These are phyloP conservation scores for Cryptocephalus moraei DNA, from an alignment of 2,888 invertebrate genomes.

Conservation along the genomic window DNA sequence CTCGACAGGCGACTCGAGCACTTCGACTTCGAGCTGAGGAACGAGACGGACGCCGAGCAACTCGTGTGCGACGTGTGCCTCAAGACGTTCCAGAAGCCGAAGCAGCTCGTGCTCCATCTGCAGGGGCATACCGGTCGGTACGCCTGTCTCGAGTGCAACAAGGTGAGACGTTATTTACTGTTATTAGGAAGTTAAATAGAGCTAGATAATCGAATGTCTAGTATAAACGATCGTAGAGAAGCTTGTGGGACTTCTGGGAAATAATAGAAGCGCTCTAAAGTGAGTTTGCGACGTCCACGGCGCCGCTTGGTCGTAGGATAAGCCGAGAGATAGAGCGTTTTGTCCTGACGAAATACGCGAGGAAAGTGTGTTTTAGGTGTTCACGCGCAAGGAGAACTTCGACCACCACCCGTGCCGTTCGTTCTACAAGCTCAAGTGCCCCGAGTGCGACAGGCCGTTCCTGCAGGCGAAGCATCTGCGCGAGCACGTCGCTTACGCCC, in stretches of 20 bases:
- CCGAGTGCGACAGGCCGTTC: constrained; percentile 32
- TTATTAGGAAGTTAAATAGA: too few species aligned
- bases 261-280: too few species aligned
- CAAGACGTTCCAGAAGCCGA: constrained; percentile 24
- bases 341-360: too few species aligned
- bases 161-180: too few species aligned
- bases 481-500: constrained; percentile 34
- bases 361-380: constrained; percentile 35
- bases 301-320: too few species aligned
- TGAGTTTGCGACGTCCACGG: too few species aligned
- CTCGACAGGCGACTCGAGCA: constrained; percentile 25
- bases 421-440: constrained; percentile 19
- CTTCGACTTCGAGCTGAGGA: constrained; percentile 30
- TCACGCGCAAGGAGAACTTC: constrained; percentile 38
- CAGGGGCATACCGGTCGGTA: constrained; percentile 42
- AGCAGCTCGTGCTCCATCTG: constrained; percentile 35
- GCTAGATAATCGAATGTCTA: too few species aligned
- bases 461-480: constrained; percentile 38
- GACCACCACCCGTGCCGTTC: constrained; percentile 29
- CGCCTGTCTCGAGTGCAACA: constrained; percentile 37
- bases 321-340: too few species aligned
- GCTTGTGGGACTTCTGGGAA: too few species aligned
- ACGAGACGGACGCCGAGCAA: constrained; percentile 18
- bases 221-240: too few species aligned
- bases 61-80: constrained; percentile 33